Conservation (phyloP, 2,113 vertebrate species). For the Cryptotis parvus region DNA sequence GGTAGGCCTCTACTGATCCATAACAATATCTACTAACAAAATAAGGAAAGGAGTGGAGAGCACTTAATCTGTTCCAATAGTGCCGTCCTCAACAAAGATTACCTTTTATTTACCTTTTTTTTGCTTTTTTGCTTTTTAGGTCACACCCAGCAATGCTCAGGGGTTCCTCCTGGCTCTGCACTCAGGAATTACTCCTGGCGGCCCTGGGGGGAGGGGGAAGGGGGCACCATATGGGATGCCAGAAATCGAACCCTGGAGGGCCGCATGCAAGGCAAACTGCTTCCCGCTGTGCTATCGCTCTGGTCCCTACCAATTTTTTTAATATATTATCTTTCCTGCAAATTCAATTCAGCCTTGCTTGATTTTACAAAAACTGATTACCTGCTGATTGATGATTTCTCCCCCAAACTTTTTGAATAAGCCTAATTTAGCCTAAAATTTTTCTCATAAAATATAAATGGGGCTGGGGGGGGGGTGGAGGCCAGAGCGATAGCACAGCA, state of each 20-base stretch:
- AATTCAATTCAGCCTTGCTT: neutral
- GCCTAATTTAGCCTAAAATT: neutral
- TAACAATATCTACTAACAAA: conserved; percentile 30
- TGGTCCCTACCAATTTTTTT: neutral
- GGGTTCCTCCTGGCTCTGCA: too few relatives aligned
- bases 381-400: neutral
- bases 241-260: too few relatives aligned
- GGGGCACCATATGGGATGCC: too few relatives aligned
- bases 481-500: too few relatives aligned
- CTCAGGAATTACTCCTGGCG: too few relatives aligned
- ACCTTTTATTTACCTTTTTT: too few relatives aligned
- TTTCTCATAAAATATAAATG: conserved; percentile 46
- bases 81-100: neutral
- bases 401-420: neutral
- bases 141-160: too few relatives aligned
- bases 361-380: neutral
- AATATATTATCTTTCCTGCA: conserved; percentile 10
- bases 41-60: neutral
- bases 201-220: too few relatives aligned
- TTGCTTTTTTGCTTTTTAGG: too few relatives aligned
- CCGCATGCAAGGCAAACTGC: too few relatives aligned
- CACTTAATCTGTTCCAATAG: neutral
- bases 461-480: too few relatives aligned
- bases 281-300: too few relatives aligned
- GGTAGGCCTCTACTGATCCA: neutral